Conservation (phyloP, 1,140 invertebrate genomes). For the Drosophila kurseongensis region DNA sequence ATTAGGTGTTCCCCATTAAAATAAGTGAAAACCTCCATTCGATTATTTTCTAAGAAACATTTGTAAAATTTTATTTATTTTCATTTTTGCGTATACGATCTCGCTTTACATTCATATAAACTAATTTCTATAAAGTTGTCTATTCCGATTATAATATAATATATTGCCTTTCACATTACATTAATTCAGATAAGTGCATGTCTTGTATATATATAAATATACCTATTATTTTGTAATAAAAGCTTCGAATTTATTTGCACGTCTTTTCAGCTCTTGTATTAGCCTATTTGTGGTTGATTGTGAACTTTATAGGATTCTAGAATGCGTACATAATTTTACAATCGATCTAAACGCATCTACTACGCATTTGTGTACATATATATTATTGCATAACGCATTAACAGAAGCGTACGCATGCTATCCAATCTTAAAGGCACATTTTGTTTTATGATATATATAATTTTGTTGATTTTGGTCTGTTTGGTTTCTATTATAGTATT, state of each 20-base stretch:
- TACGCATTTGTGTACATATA: constrained; percentile 36
- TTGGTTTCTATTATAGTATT: constrained; percentile 28
- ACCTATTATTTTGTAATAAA: constrained; percentile 51
- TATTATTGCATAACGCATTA: constrained; percentile 28
- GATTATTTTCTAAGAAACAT: constrained; percentile 49
- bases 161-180: constrained; percentile 53
- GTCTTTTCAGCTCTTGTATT: constrained; percentile 60
- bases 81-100: constrained; percentile 29
- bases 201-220: constrained; percentile 55
- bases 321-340: not conserved
- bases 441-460: constrained; percentile 51
- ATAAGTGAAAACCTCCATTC: not conserved
- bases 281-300: constrained; percentile 48
- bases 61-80: constrained; percentile 54
- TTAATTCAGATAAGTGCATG: constrained; percentile 43
- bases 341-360: constrained; percentile 2
- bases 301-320: constrained; percentile 35
- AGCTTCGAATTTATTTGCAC: constrained; percentile 57
- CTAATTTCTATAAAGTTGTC: constrained; percentile 49
- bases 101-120: constrained; percentile 51
- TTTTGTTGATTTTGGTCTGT: constrained; percentile 45
- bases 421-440: constrained; percentile 58
- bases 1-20: not conserved
- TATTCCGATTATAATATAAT: constrained; percentile 42
- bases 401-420: constrained; percentile 37